Conservation (phyloP, 2,113 vertebrate species). For the Anhinga anhinga region DNA sequence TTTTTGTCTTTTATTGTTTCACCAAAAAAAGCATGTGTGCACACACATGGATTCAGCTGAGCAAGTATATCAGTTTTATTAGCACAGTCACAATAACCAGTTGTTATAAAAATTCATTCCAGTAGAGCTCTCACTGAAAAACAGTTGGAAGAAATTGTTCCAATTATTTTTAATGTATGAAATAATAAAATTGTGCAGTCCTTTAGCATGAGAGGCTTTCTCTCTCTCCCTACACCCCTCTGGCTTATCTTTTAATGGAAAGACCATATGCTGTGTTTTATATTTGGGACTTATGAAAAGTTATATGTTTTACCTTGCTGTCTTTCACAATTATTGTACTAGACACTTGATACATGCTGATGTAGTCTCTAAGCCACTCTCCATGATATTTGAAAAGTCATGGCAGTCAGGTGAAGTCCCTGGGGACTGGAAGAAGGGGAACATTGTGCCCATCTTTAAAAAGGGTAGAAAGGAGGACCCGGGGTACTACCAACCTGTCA, state of each 20-base stretch:
- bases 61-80: neutral
- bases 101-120: constrained; percentile 6
- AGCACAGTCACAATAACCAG: neutral
- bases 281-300: neutral
- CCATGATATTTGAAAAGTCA: too few species aligned
- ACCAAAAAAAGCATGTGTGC: neutral
- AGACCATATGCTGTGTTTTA: neutral
- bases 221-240: neutral
- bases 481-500: too few species aligned
- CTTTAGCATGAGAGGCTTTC: neutral
- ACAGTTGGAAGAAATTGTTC: constrained; percentile 1
- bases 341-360: too few species aligned
- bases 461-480: too few species aligned
- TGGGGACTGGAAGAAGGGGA: too few species aligned
- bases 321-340: neutral
- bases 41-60: neutral
- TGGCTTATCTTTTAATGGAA: neutral
- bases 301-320: neutral
- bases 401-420: too few species aligned
- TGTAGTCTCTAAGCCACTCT: too few species aligned
- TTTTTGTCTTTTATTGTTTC: neutral
- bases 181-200: neutral
- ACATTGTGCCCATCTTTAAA: too few species aligned
- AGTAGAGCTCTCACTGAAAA: constrained; percentile 5
- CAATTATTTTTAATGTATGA: constrained; percentile 31